Conservation (phyloP, 2,888 invertebrate species). For the Druceiella hillmani region DNA sequence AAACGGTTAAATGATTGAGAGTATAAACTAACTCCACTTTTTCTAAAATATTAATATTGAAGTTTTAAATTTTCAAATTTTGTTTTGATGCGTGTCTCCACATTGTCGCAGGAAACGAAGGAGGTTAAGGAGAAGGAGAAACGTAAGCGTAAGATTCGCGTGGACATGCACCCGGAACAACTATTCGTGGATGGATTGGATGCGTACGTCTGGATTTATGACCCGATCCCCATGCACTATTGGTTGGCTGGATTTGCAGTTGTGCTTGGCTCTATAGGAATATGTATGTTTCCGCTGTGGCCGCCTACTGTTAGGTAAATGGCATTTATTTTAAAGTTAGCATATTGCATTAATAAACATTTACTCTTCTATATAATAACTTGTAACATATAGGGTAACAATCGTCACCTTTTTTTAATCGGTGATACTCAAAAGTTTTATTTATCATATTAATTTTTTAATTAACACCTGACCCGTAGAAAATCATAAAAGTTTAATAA, state of each 20-base stretch:
- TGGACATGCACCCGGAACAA: conserved; percentile 98
- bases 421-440: too few relatives aligned
- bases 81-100: not conserved
- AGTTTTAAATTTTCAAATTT: not conserved
- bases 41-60: too few relatives aligned
- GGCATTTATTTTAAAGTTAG: too few relatives aligned
- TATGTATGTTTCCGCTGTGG: conserved; percentile 99
- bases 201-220: conserved; percentile 98
- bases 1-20: too few relatives aligned
- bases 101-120: conserved; percentile 29
- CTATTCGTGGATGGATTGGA: conserved; percentile 89
- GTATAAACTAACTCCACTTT: too few relatives aligned
- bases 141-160: conserved; percentile 83
- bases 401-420: too few relatives aligned
- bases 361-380: too few relatives aligned
- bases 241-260: conserved; percentile 89
- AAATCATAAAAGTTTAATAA: not conserved
- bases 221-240: conserved; percentile 91
- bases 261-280: conserved; percentile 88
- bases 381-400: too few relatives aligned
- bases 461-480: not conserved
- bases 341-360: too few relatives aligned
- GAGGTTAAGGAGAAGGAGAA: conserved; percentile 58
- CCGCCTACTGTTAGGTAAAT: conserved; percentile 79
- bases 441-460: not conserved